These are phyloP conservation scores for Sinocyclocheilus maitianheensis DNA, from an alignment of 2,113 vertebrate genomes.

Conservation along the genomic window DNA sequence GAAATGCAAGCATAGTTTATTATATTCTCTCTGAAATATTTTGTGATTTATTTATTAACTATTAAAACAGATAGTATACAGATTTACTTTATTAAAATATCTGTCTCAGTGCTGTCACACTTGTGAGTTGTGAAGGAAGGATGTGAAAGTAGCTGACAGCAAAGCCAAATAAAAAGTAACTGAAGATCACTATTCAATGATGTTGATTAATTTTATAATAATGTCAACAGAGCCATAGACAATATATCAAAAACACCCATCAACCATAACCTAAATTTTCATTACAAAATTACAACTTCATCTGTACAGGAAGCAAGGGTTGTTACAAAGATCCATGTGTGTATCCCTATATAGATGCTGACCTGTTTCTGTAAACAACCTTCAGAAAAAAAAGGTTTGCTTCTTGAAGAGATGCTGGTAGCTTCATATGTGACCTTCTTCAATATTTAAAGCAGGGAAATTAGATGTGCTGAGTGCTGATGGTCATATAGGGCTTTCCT, in stretches of 20 bases:
- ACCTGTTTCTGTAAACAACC: neutral
- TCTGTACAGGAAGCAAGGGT: neutral
- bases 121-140: neutral
- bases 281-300: neutral
- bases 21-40: too few species aligned
- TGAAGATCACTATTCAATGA: neutral
- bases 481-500: neutral
- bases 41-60: too few species aligned
- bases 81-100: too few species aligned
- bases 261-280: neutral
- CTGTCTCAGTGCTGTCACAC: too few species aligned
- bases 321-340: neutral
- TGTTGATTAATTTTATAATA: neutral
- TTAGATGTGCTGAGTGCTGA: constrained; percentile 37
- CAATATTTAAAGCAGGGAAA: constrained; percentile 46
- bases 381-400: neutral
- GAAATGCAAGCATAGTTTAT: too few species aligned
- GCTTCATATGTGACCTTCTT: constrained; percentile 42
- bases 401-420: constrained; percentile 3
- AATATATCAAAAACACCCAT: neutral
- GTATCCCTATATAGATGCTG: too few species aligned
- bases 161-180: too few species aligned
- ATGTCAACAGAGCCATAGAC: neutral
- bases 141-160: too few species aligned
- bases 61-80: too few species aligned